These are phyloP conservation scores for Macropodus opercularis DNA, from an alignment of 2,797 vertebrate species.

Conservation along the genomic window DNA sequence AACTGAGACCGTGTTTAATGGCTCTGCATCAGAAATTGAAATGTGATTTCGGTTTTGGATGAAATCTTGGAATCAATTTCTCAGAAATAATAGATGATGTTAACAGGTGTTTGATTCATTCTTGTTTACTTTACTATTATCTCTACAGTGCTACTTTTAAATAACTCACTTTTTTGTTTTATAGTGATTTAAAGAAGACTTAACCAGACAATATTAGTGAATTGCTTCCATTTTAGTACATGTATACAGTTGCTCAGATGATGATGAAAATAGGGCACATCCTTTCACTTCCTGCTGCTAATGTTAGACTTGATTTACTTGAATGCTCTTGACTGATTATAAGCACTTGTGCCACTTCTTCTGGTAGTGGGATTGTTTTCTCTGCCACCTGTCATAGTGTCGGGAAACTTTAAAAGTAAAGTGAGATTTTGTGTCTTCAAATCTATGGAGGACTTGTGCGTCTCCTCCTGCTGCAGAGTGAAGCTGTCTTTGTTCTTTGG, in stretches of 20 bases:
- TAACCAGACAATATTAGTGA: not conserved
- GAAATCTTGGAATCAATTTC: conserved; percentile 1
- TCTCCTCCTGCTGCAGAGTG: conserved; percentile 21
- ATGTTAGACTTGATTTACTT: not conserved
- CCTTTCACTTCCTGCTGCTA: not conserved
- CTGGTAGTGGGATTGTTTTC: not conserved
- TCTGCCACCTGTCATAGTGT: conserved; percentile 1
- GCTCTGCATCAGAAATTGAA: not conserved
- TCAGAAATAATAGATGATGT: too few relatives aligned
- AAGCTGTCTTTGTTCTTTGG: conserved; percentile 21
- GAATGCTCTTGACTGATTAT: conserved; percentile 1
- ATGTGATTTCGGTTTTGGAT: not conserved
- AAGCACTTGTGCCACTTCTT: conserved; percentile 2
- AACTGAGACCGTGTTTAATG: not conserved
- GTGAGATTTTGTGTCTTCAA: conserved; percentile 10
- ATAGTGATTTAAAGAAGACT: not conserved
- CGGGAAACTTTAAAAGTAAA: conserved; percentile 5
- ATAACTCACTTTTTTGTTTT: too few relatives aligned
- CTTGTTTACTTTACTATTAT: too few relatives aligned
- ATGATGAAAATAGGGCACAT: not conserved
- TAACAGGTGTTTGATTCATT: not conserved
- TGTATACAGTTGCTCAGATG: not conserved
- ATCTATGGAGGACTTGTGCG: not conserved
- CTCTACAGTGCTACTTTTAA: not conserved
- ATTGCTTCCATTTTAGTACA: not conserved